These are phyloP conservation scores for Nannoperca obscura DNA, from an alignment of 2,797 vertebrate genomes.

Conservation along the genomic window DNA sequence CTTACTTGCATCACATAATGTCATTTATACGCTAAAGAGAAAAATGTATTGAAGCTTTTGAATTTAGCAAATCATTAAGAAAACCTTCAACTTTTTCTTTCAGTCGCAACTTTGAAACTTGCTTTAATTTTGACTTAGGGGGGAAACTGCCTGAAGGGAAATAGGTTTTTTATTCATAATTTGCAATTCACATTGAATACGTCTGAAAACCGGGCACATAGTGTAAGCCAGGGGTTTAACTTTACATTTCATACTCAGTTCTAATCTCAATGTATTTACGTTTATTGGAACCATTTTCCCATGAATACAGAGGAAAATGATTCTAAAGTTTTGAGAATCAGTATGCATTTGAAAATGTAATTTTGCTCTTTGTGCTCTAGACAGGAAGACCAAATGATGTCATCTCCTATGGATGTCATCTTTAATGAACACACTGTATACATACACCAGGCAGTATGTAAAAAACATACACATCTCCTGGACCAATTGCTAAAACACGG, in stretches of 20 bases:
- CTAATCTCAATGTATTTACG: background rate
- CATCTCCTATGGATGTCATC: slow-evolving; percentile 57
- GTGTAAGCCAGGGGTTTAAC: background rate
- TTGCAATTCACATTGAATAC: background rate
- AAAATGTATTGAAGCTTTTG: background rate
- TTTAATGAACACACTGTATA: slow-evolving; percentile 37
- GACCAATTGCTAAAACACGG: slow-evolving; percentile 58
- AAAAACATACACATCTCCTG: slow-evolving; percentile 57
- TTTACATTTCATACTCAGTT: background rate
- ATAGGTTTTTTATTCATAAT: too few relatives aligned
- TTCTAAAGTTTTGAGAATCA: slow-evolving; percentile 11
- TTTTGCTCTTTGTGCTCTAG: slow-evolving; percentile 49
- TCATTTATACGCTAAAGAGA: too few relatives aligned
- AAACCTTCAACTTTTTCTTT: background rate
- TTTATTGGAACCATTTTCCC: slow-evolving; percentile 10
- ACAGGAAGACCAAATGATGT: slow-evolving; percentile 65
- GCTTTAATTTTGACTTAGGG: background rate
- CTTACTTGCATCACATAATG: background rate
- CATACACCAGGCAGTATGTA: slow-evolving; percentile 47
- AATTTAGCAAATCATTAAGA: background rate
- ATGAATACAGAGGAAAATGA: background rate
- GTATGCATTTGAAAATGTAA: slow-evolving; percentile 47
- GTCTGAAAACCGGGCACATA: slow-evolving; percentile 6
- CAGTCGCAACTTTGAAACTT: background rate
- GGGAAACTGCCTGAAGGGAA: too few relatives aligned